Percentiles rank a stretch among this genome's conserved stretches.
These are phyloP conservation scores for Zaprionus nigranus DNA, from an alignment of 1,140 invertebrate species.

Conservation along the genomic window DNA sequence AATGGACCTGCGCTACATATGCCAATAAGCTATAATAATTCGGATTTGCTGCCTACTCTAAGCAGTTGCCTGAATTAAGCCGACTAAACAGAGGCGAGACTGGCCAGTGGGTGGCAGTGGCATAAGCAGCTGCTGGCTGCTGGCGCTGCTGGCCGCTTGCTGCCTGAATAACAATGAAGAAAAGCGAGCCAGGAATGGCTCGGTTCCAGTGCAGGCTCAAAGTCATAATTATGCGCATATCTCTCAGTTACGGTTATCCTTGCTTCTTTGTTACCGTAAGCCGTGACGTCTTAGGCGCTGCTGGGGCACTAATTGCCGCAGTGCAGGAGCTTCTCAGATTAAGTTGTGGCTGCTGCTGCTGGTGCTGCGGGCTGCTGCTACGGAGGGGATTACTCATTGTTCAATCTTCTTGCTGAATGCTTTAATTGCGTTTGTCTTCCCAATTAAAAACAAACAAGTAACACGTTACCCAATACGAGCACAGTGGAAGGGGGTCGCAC, in stretches of 20 bases:
- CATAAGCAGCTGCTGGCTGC: not conserved
- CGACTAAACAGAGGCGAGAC: not conserved
- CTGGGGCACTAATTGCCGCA: not conserved
- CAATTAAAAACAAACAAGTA: slow-evolving; percentile 72
- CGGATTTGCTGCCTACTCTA: not conserved
- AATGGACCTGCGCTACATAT: not conserved
- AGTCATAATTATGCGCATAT: slow-evolving; percentile 5
- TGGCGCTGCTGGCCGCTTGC: not conserved
- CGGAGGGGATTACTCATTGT: slow-evolving; percentile 66
- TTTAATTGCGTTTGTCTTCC: slow-evolving; percentile 75
- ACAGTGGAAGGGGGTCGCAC: not conserved
- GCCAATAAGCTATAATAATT: not conserved
- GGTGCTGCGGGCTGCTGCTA: not conserved
- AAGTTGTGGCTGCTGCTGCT: not conserved
- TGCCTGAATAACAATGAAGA: not conserved
- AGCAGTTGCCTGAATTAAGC: not conserved
- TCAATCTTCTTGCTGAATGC: slow-evolving; percentile 74
- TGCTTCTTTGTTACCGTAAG: not conserved
- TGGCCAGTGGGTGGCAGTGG: not conserved
- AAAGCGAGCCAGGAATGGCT: no score
- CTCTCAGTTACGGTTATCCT: not conserved
- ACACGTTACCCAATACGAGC: slow-evolving; percentile 25
- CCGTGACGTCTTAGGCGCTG: not conserved
- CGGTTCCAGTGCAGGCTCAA: not conserved
- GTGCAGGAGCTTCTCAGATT: not conserved